These are phyloP conservation scores for Callimico goeldii DNA, from an alignment of 2,797 vertebrate genomes.

Conservation along the genomic window DNA sequence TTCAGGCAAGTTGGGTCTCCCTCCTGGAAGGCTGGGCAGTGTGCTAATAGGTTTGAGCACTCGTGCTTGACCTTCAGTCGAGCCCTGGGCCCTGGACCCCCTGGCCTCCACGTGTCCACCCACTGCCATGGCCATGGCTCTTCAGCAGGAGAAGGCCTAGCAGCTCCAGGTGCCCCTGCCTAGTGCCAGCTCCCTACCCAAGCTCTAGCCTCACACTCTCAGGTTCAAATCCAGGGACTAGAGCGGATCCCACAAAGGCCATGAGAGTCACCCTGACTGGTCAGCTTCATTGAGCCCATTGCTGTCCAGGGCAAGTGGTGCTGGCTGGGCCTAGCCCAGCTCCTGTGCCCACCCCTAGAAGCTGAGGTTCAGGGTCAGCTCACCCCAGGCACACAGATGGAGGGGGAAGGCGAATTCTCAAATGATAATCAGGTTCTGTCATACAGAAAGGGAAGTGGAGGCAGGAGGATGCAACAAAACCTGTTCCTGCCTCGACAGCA, in stretches of 20 bases:
- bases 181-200: not conserved
- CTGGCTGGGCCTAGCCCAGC: not conserved
- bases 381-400: accelerated
- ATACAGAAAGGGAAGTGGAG: not conserved
- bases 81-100: not conserved
- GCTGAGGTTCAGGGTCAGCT: not conserved
- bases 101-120: not conserved
- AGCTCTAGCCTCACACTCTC: not conserved
- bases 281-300: not conserved
- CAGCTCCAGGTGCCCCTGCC: not conserved
- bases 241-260: accelerated
- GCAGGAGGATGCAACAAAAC: not conserved
- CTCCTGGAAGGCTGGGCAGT: not conserved
- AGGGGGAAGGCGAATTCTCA: not conserved
- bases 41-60: accelerated
- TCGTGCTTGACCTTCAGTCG: not conserved
- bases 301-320: not conserved
- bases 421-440: not conserved
- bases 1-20: not conserved
- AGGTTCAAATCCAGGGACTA: not conserved
- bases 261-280: not conserved
- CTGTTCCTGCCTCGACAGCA: accelerated
- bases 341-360: accelerated
- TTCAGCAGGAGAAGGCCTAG: not conserved
- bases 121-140: accelerated